Evolutionary conservation across 2,888 invertebrate species (phyloP), one percentile per base, ranked within the genome.

Genomic region (Amphimallon solstitiale): DNA sequence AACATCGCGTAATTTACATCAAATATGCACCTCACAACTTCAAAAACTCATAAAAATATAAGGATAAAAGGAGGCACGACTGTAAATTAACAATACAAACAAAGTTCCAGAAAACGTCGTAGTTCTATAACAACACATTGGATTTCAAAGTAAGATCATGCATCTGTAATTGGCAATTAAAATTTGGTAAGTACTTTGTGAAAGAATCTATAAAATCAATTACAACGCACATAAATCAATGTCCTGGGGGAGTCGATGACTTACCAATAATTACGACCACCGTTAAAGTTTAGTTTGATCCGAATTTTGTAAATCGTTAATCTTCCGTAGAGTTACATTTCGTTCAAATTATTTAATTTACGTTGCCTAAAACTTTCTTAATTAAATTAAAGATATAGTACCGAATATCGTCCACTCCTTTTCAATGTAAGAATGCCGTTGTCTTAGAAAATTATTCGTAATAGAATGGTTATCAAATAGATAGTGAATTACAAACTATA

Each of bases 241-340:
- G 48, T 49, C 48, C 19, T 6, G 2, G 2, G 3, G 23, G 48
- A 14, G 10, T 49, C 48, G 29, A 49, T 49, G 29, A 49, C 21
- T 23, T 49, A 14, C 23, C 23, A 48, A 48, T 21, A 48, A 48
- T 19, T 48, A 48, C 21, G 21, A 49, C 21, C 14, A 4, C 48
- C 14, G 12, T 29, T 49, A 21, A 49, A 49, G 48, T 49, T 49
- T 23, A 23, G 48, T 49, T 49, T 23, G 14, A 49, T n/a, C 48
- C 23, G n/a, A 48, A 48, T 48, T 48, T 48, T 23, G 48, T 48
- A 48, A 23, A 29, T 10, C 48, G 48, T 49, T 49, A 49, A 49
- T 49, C 48, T 23, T 21, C 29, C 10, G 10, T 9, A 12, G 21
- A 49, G 29, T 49, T 29, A 23, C 48, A 29, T 21, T 29, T 29